Percentiles rank a stretch among this genome's conserved stretches.
Evolutionary conservation across 2,113 vertebrate genomes (phyloP).

Genomic region (Loxodonta africana): DNA sequence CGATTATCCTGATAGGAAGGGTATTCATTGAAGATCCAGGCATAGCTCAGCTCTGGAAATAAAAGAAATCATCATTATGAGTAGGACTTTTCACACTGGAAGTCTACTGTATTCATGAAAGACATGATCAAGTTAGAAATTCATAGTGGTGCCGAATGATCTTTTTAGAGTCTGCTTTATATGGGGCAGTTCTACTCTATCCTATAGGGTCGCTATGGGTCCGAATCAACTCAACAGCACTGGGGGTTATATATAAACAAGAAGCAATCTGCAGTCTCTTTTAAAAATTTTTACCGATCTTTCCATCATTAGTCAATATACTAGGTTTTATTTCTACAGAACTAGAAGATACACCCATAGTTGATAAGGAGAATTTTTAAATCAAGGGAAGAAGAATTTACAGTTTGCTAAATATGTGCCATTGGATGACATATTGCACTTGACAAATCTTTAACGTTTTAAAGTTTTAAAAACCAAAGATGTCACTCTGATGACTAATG

Average conservation of each 20-base stretch:
- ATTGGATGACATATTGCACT: neutral
- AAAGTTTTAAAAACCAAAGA: neutral
- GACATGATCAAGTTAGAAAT: neutral
- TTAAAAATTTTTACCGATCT: neutral
- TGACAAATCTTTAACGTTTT: neutral
- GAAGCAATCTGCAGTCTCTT: neutral
- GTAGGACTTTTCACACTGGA: neutral
- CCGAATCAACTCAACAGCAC: too few relatives aligned
- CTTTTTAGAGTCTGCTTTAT: neutral
- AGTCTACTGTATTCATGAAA: neutral
- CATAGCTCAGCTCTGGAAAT: slow-evolving; percentile 95
- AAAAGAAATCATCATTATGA: slow-evolving; percentile 37
- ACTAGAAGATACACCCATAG: neutral
- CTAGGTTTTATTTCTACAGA: neutral
- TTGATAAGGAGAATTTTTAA: neutral
- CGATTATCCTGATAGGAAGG: slow-evolving; percentile 96
- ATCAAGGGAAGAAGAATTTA: neutral
- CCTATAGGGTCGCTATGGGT: too few relatives aligned
- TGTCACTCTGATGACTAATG: neutral
- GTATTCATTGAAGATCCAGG: slow-evolving; percentile 99
- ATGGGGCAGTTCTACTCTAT: too few relatives aligned
- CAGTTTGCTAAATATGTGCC: neutral
- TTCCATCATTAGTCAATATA: neutral
- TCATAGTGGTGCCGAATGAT: neutral
- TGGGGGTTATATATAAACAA: neutral